Conservation (phyloP, 2,888 invertebrate species). For the Limnephilus auricula region DNA sequence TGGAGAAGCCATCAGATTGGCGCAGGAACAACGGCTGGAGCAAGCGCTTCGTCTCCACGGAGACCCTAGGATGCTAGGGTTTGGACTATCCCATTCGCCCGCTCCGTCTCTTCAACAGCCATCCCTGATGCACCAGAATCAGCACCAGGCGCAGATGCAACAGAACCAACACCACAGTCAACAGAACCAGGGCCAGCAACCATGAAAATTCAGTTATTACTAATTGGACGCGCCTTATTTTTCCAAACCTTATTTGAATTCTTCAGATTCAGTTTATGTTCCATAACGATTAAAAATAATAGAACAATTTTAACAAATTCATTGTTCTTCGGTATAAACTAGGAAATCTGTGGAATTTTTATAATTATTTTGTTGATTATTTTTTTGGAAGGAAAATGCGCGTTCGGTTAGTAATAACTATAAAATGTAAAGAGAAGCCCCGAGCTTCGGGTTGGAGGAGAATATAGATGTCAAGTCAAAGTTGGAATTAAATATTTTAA, state of each 20-base stretch:
- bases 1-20: conserved; percentile 83
- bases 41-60: conserved; percentile 89
- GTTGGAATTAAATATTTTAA: conserved; percentile 53
- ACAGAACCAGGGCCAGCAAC: conserved; percentile 77
- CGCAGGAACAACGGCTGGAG: conserved; percentile 88
- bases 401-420: conserved; percentile 67
- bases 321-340: conserved; percentile 28
- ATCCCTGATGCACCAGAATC: conserved; percentile 70
- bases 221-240: conserved; percentile 73
- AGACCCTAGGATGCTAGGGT: conserved; percentile 88
- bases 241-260: conserved; percentile 56
- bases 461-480: conserved; percentile 32
- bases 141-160: conserved; percentile 67
- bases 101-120: conserved; percentile 74
- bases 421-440: conserved; percentile 55
- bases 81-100: conserved; percentile 78
- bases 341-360: conserved; percentile 32
- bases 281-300: not conserved
- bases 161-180: conserved; percentile 75
- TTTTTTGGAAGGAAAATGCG: conserved; percentile 65
- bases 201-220: conserved; percentile 91
- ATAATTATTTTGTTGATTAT: conserved; percentile 50
- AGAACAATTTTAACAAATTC: conserved; percentile 1
- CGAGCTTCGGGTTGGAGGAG: not conserved
- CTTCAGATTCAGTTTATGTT: conserved; percentile 43